A percentile compares a stretch with the other conserved stretches of the same genome.
Conservation (phyloP, 2,113 vertebrate species). For the Acanthochromis polyacanthus region DNA sequence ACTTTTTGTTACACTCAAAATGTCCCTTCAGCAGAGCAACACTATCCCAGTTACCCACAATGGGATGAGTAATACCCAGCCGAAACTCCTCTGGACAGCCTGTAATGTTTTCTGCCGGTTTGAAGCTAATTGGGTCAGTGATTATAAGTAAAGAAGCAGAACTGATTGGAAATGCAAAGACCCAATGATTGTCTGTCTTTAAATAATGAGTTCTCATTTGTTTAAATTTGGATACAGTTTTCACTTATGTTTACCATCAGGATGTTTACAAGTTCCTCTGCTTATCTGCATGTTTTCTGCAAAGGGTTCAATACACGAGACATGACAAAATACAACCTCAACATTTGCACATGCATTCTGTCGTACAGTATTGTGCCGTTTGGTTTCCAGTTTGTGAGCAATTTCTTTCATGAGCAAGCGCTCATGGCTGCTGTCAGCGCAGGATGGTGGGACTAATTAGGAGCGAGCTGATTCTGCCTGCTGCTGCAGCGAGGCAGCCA, state of each 20-base stretch:
- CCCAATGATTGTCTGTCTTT: too few species aligned
- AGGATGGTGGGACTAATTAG: slow-evolving; percentile 48
- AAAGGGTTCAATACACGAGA: too few species aligned
- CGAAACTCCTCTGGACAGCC: neutral
- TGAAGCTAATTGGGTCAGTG: too few species aligned
- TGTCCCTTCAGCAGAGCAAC: too few species aligned
- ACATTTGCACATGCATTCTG: neutral
- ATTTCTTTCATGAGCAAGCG: slow-evolving; percentile 35
- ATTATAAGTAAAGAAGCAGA: neutral
- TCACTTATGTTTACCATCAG: too few species aligned
- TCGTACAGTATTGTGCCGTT: neutral
- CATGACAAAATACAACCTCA: neutral
- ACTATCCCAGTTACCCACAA: neutral
- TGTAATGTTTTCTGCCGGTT: neutral
- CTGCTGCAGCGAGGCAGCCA: slow-evolving; percentile 69
- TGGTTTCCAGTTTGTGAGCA: slow-evolving; percentile 46
- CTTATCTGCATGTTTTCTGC: too few species aligned
- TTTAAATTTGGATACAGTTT: too few species aligned
- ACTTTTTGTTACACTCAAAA: neutral
- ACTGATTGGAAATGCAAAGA: neutral
- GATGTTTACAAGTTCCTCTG: too few species aligned
- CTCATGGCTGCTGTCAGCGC: slow-evolving; percentile 37
- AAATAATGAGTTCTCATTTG: neutral
- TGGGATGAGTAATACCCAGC: neutral
- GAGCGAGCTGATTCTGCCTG: slow-evolving; percentile 41